A percentile compares a stretch with the other conserved stretches of the same genome.
These are phyloP conservation scores for Noctuana brunneofusca DNA, from an alignment of 2,888 invertebrate genomes.

Conservation along the genomic window DNA sequence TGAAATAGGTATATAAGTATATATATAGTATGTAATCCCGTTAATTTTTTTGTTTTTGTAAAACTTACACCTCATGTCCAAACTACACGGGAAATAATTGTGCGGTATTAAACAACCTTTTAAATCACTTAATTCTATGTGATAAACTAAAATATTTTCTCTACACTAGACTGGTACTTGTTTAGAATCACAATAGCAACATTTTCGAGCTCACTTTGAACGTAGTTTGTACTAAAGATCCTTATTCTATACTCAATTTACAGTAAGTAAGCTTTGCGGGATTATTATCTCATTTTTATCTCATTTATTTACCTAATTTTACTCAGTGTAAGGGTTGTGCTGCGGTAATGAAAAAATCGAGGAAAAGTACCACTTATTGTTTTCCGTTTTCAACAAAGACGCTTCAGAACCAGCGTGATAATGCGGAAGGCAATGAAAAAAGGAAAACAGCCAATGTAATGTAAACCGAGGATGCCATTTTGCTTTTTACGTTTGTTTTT, in stretches of 20 bases:
- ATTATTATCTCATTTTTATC: too few species aligned
- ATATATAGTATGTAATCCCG: too few species aligned
- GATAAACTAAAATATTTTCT: too few species aligned
- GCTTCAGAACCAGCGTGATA: constrained; percentile 35
- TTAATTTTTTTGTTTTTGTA: too few species aligned
- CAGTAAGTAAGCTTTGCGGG: not conserved
- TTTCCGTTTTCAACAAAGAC: constrained; percentile 30
- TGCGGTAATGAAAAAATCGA: constrained; percentile 12
- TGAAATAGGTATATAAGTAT: too few species aligned
- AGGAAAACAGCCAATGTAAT: constrained; percentile 37
- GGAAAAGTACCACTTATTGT: constrained; percentile 16
- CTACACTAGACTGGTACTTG: too few species aligned
- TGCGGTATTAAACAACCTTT: too few species aligned
- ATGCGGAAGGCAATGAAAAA: constrained; percentile 37
- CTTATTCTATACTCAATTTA: not conserved
- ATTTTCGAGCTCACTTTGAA: too few species aligned
- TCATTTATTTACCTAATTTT: not conserved
- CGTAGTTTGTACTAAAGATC: not conserved
- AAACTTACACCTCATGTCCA: too few species aligned
- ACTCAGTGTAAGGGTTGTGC: constrained; percentile 1
- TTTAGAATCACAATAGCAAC: too few species aligned
- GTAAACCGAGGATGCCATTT: constrained; percentile 39
- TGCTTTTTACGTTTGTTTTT: constrained; percentile 39
- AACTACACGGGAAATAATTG: too few species aligned
- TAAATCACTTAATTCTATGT: too few species aligned